phyloP scores from a whole-genome alignment of 2,888 invertebrate genomes.

The Scaptomyza caliginosa region DNA sequence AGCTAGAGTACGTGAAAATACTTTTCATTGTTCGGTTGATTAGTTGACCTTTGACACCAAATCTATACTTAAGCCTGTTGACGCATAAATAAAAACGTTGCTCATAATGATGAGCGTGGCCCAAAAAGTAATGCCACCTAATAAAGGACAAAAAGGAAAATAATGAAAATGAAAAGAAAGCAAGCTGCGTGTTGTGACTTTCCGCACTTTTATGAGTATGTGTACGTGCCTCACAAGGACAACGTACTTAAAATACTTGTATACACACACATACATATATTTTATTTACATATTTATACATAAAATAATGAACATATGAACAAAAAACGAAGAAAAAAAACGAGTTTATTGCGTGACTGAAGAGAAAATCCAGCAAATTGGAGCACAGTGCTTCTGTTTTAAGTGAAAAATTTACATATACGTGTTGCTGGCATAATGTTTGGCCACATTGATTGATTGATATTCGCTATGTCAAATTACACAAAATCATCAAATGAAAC shows the following conservation, averaged over 20 bases:
- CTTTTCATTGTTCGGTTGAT: constrained; percentile 16
- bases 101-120: constrained; percentile 22
- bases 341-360: constrained; percentile 69
- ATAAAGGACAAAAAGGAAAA: constrained; percentile 37
- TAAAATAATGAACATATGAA: constrained; percentile 60
- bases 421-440: constrained; percentile 17
- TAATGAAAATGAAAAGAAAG: not conserved
- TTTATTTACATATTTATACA: constrained; percentile 59
- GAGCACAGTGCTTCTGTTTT: constrained; percentile 57
- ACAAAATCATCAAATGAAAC: not conserved
- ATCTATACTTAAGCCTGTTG: not conserved
- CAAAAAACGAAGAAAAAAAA: constrained; percentile 56
- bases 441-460: constrained; percentile 44
- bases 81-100: not conserved
- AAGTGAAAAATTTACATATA: constrained; percentile 33
- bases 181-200: constrained; percentile 25
- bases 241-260: constrained; percentile 3
- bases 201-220: constrained; percentile 13
- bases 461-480: constrained; percentile 4
- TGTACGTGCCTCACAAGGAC: constrained; percentile 1
- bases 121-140: constrained; percentile 20
- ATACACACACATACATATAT: constrained; percentile 3
- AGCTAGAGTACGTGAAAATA: constrained; percentile 12
- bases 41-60: constrained; percentile 22
- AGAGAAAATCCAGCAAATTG: constrained; percentile 47